A percentile compares a stretch with the other conserved stretches of the same genome.
These are phyloP conservation scores for Apamea sordens DNA, from an alignment of 2,888 invertebrate genomes.

Conservation along the genomic window DNA sequence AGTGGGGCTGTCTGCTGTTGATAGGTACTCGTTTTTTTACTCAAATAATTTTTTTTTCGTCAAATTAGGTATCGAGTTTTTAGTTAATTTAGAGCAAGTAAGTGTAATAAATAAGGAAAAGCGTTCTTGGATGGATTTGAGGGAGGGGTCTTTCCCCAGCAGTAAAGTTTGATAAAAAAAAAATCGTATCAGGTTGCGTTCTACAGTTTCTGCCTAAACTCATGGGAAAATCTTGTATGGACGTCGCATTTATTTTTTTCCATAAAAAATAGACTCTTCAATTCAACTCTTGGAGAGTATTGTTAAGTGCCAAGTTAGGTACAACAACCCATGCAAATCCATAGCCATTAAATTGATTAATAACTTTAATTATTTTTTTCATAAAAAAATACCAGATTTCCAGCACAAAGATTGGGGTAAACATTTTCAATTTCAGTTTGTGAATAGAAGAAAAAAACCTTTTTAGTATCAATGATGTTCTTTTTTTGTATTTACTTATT, in stretches of 20 bases:
- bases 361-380: neutral
- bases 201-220: neutral
- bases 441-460: neutral
- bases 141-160: too few species aligned
- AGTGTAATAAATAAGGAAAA: too few species aligned
- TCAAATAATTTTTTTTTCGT: neutral
- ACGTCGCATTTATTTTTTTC: neutral
- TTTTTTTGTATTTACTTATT: neutral
- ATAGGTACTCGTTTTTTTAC: neutral
- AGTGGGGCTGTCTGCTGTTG: too few species aligned
- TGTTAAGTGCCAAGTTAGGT: neutral
- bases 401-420: neutral
- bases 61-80: too few species aligned
- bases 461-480: neutral
- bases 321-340: neutral
- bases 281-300: neutral
- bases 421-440: neutral
- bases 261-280: too few species aligned
- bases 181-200: too few species aligned
- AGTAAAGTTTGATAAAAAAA: too few species aligned
- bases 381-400: neutral
- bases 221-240: neutral
- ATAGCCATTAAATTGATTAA: too few species aligned
- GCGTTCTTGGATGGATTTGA: too few species aligned
- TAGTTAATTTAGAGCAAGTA: too few species aligned